A percentile compares a stretch with the other conserved stretches of the same genome.
phyloP scores from a whole-genome alignment of 2,113 vertebrate genomes.

The Tetraodon nigroviridis region DNA sequence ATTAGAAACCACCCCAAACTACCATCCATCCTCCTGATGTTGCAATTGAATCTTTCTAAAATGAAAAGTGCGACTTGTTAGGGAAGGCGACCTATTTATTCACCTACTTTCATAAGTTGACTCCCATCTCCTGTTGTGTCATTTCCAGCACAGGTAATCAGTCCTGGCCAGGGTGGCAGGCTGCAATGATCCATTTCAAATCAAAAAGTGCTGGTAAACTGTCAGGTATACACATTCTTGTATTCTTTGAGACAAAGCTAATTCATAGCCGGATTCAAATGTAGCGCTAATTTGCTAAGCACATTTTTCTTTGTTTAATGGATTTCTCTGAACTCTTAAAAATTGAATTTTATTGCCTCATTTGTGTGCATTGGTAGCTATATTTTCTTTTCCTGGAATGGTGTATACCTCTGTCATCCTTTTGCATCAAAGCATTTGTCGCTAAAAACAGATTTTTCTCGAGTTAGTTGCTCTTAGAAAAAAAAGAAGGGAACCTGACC shows the following conservation, averaged over 20 bases:
- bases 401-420: constrained; percentile 7
- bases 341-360: background rate
- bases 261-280: constrained; percentile 1
- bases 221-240: constrained; percentile 8
- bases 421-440: constrained; percentile 1
- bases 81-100: constrained; percentile 62
- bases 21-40: constrained; percentile 40
- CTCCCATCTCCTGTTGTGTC: constrained; percentile 54
- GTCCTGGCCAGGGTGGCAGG: constrained; percentile 29
- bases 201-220: constrained; percentile 26
- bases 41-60: constrained; percentile 45
- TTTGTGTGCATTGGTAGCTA: background rate
- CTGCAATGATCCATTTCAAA: constrained; percentile 43
- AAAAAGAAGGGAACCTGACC: constrained; percentile 19
- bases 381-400: background rate
- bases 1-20: constrained; percentile 17
- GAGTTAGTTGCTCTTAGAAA: constrained; percentile 22
- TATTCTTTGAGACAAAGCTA: constrained; percentile 3
- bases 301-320: background rate
- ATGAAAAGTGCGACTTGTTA: constrained; percentile 30
- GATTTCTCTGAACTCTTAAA: background rate
- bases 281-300: too few species aligned
- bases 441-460: constrained; percentile 12
- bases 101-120: constrained; percentile 49
- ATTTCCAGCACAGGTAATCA: constrained; percentile 52